Conservation (phyloP, 2,888 invertebrate species). For the Trachelus troglodyta region DNA sequence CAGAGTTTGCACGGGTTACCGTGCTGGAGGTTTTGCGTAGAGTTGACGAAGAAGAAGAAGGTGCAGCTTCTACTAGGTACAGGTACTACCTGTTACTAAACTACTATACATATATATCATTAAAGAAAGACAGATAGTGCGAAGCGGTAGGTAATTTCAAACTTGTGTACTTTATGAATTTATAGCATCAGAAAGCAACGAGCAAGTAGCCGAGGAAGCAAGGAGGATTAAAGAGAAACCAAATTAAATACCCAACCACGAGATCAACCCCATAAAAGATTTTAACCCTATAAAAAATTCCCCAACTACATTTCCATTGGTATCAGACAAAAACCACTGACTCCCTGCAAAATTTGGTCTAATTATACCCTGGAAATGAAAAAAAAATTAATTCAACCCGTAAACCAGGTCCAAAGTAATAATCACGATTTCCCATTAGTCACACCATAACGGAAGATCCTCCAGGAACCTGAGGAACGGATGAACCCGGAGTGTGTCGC, state of each 20-base stretch:
- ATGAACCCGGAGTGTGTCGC: conserved; percentile 19
- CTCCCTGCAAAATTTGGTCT: no score
- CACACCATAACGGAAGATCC: no score
- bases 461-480: no score
- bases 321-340: no score
- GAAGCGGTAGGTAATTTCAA: conserved; percentile 44
- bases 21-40: neutral
- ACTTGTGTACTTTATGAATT: conserved; percentile 64
- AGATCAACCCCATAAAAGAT: conserved; percentile 6
- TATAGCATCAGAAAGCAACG: conserved; percentile 56
- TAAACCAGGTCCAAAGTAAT: no score
- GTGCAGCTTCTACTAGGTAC: no score
- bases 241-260: conserved; percentile 11
- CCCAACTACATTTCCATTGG: no score
- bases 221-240: conserved; percentile 10
- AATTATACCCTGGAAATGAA: no score
- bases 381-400: no score
- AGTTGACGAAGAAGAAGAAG: neutral
- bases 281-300: conserved; percentile 22
- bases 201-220: conserved; percentile 7
- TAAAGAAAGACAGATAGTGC: conserved; percentile 11
- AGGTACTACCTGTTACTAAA: no score
- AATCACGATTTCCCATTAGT: no score
- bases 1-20: conserved; percentile 22
- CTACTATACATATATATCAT: neutral